Conservation (phyloP, 2,113 vertebrate genomes). For the Sitta europaea region DNA sequence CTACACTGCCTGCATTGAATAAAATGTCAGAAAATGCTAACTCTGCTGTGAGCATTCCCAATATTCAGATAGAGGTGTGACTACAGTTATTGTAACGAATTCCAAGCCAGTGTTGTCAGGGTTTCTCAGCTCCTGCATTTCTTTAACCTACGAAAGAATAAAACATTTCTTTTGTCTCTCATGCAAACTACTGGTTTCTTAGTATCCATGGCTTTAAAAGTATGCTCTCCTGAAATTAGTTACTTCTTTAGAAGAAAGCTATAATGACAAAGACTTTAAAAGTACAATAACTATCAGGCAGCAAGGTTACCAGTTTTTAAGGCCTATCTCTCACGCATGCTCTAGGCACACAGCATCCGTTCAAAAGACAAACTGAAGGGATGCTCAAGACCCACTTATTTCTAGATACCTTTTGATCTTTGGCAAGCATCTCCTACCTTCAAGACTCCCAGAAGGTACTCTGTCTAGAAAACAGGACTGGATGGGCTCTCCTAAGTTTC, state of each 20-base stretch:
- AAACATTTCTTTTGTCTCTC: background rate
- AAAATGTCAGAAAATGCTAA: slow-evolving; percentile 56
- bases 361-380: background rate
- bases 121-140: background rate
- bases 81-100: background rate
- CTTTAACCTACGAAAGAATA: background rate
- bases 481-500: background rate
- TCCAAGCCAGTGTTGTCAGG: background rate
- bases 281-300: background rate
- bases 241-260: background rate
- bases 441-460: background rate
- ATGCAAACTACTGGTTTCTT: background rate
- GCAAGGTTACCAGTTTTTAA: background rate
- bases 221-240: background rate
- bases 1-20: slow-evolving; percentile 12
- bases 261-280: background rate
- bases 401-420: background rate
- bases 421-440: background rate
- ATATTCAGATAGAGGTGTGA: background rate
- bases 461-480: background rate
- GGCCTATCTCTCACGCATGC: background rate
- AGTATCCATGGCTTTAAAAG: background rate
- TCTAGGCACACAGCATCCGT: background rate
- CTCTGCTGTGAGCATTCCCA: background rate
- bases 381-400: background rate